phyloP scores from a whole-genome alignment of 2,888 invertebrate species.

The Eulithis testata region DNA sequence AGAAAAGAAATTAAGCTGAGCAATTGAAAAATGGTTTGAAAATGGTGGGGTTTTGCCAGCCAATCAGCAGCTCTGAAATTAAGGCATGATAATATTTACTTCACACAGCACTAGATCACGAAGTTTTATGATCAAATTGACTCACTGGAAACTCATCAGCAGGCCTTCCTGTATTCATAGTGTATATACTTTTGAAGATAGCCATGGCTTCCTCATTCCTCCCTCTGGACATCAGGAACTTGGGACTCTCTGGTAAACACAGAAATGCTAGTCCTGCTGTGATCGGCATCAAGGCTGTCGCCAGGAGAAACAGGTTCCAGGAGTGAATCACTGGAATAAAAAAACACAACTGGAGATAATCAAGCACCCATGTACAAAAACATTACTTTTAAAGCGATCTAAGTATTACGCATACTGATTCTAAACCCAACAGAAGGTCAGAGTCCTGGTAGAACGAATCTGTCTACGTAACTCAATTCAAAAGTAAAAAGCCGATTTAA shows the following conservation, averaged over 20 bases:
- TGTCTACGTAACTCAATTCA: too few relatives aligned
- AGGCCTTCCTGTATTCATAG: constrained; percentile 86
- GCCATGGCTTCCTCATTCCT: constrained; percentile 86
- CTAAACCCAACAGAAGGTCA: too few relatives aligned
- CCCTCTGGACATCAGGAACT: constrained; percentile 89
- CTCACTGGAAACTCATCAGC: constrained; percentile 87
- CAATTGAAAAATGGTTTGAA: too few relatives aligned
- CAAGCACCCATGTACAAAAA: too few relatives aligned
- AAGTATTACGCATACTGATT: too few relatives aligned
- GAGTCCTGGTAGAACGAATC: too few relatives aligned
- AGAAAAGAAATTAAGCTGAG: too few relatives aligned
- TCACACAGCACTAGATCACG: neutral
- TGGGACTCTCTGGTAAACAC: constrained; percentile 90
- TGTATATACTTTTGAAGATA: constrained; percentile 87
- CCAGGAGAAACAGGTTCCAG: constrained; percentile 86
- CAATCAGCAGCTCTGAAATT: too few relatives aligned
- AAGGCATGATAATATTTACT: too few relatives aligned
- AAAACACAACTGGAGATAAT: neutral
- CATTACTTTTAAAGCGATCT: too few relatives aligned
- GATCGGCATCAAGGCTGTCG: constrained; percentile 87
- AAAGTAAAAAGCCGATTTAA: too few relatives aligned
- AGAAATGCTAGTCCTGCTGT: constrained; percentile 85
- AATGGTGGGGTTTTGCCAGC: too few relatives aligned
- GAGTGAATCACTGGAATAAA: constrained; percentile 79
- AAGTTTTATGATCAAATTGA: constrained; percentile 9